Percentiles rank a stretch among this genome's conserved stretches.
These are phyloP conservation scores for Sialia sialis DNA, from an alignment of 2,113 vertebrate genomes.

Conservation along the genomic window DNA sequence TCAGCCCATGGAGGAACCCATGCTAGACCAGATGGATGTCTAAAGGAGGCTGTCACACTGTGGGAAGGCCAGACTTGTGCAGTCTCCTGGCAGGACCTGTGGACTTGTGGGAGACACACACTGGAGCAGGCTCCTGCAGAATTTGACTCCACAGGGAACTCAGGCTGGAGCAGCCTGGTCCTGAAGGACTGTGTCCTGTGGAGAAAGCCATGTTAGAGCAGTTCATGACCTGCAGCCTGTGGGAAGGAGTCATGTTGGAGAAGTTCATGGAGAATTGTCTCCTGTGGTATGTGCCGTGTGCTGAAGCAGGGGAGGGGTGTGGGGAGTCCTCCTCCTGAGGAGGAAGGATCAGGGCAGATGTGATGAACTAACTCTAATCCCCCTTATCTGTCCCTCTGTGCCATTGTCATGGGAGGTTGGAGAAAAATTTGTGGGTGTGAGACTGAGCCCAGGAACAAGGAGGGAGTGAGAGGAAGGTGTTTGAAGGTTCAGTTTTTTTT, in stretches of 20 bases:
- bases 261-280: neutral
- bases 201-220: neutral
- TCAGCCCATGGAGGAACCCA: neutral
- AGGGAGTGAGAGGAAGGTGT: neutral
- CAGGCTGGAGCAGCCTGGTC: neutral
- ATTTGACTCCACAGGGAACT: too few relatives aligned
- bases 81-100: neutral
- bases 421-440: neutral
- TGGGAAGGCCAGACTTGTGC: neutral
- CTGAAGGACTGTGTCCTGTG: neutral
- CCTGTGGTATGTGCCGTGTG: neutral
- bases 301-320: neutral
- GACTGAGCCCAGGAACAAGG: neutral
- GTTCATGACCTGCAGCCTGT: neutral
- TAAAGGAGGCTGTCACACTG: neutral
- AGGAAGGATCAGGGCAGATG: neutral
- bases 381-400: accelerated
- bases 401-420: neutral
- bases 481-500: neutral
- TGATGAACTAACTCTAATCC: neutral
- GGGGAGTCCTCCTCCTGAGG: neutral
- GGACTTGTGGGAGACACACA: neutral
- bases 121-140: neutral
- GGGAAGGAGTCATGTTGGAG: neutral
- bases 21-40: neutral